Conservation (phyloP, 2,797 vertebrate species). For the Triplophysa bombifrons region DNA sequence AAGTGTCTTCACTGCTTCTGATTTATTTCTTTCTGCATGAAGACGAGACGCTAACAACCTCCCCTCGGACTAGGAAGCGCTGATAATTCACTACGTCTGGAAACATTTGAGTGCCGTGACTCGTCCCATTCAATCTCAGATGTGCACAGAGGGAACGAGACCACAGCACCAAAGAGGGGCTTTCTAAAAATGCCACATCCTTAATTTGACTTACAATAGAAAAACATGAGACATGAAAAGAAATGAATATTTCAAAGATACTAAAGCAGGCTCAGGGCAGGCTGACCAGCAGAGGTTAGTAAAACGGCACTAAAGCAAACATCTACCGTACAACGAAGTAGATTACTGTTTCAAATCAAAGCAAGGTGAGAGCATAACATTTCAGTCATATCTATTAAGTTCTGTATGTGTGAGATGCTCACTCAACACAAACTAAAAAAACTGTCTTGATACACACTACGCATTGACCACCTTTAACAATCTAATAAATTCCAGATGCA, state of each 20-base stretch:
- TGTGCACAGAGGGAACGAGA: constrained; percentile 20
- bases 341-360: constrained; percentile 7
- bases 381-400: neutral
- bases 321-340: neutral
- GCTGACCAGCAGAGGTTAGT: constrained; percentile 5
- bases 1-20: constrained; percentile 71
- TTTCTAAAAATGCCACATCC: constrained; percentile 30
- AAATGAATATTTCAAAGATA: neutral
- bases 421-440: neutral
- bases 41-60: constrained; percentile 74
- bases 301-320: neutral
- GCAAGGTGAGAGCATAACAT: constrained; percentile 5
- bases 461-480: too few species aligned
- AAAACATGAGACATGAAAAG: constrained; percentile 7
- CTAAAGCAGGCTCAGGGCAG: neutral
- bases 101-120: constrained; percentile 43
- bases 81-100: constrained; percentile 50
- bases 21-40: constrained; percentile 74
- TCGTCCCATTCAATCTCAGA: constrained; percentile 39
- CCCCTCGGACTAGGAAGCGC: constrained; percentile 61
- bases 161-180: constrained; percentile 14
- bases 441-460: neutral
- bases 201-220: constrained; percentile 23
- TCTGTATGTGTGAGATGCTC: neutral
- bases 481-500: neutral